Evolutionary conservation across 2,888 invertebrate species (phyloP), one percentile per base, ranked within the genome.

Genomic region (Tethea ocularis): DNA sequence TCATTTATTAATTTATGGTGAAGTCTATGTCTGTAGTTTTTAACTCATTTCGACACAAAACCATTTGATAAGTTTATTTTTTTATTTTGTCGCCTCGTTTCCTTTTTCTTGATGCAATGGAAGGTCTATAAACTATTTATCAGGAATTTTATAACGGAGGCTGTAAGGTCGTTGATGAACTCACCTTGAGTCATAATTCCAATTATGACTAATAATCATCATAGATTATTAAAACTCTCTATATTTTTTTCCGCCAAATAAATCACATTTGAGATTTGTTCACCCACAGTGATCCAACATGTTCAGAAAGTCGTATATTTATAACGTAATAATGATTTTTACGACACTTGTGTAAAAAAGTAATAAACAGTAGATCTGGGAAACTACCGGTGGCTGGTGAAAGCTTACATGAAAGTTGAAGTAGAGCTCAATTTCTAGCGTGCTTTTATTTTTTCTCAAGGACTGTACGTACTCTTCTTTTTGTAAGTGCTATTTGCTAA

Each of bases 241-340:
- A 10, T 20, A 46, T 6, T 15, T 10, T 15, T 10, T 10, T 20
- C 17, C 15, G 1, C 17, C 7, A 20, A 46, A 46, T 10, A 46
- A 46, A 3, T 46, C n/a, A 41, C 41, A 10, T 46, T 46, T 46
- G 20, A 2, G 46, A 20, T 20, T 20, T 10, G 20, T 46, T 46
- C 46, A n/a, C n/a, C n/a, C n/a, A 46, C 46, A 20, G 20, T 20
- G 46, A 10, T 5, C 7, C 41, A 33, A 36, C 36, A 20, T 10
- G 46, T 46, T 46, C 10, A 7, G 20, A 20, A 46, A 46, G 17
- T 60, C 63, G 62, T 60, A 65, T 60, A 56, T 72, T 71, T 70
- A 75, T 66, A 63, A 60, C 63, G 60, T 62, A 58, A 67, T 74
- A 73, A 74, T 75, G 61, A 69, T 71, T 67, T 77, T 74, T 69